phyloP scores from a whole-genome alignment of 2,888 invertebrate genomes.

The Rapana venosa region DNA sequence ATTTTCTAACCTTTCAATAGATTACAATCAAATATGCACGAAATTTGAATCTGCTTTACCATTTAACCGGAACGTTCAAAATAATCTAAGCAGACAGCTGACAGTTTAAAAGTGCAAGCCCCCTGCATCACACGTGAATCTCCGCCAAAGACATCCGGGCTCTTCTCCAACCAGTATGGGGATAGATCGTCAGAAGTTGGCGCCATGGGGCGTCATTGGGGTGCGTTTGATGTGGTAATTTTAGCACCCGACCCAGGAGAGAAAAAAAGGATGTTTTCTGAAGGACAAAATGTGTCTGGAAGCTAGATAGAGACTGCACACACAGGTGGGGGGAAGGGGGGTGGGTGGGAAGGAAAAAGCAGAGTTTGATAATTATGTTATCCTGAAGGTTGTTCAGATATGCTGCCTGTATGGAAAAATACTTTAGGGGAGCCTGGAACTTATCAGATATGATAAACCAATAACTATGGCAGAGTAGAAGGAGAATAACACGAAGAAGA shows the following conservation, averaged over 20 bases:
- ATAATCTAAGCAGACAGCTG: neutral
- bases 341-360: neutral
- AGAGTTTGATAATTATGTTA: neutral
- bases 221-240: slow-evolving; percentile 25
- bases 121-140: neutral
- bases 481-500: neutral
- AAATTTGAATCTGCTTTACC: neutral
- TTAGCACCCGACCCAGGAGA: neutral
- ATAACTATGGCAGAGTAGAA: no score
- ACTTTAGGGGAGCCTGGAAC: neutral
- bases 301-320: neutral
- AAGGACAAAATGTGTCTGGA: neutral
- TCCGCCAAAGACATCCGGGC: slow-evolving; percentile 22
- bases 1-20: no score
- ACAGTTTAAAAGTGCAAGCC: neutral
- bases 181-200: neutral
- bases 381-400: neutral
- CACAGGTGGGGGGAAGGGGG: neutral
- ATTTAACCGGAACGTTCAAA: neutral
- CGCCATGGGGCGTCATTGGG: slow-evolving; percentile 21
- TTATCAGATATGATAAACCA: neutral
- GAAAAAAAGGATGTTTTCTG: neutral
- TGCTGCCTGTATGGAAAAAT: neutral
- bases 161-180: neutral
- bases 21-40: neutral